Conservation (phyloP, 2,888 invertebrate genomes). For the Habrosyne pyritoides region DNA sequence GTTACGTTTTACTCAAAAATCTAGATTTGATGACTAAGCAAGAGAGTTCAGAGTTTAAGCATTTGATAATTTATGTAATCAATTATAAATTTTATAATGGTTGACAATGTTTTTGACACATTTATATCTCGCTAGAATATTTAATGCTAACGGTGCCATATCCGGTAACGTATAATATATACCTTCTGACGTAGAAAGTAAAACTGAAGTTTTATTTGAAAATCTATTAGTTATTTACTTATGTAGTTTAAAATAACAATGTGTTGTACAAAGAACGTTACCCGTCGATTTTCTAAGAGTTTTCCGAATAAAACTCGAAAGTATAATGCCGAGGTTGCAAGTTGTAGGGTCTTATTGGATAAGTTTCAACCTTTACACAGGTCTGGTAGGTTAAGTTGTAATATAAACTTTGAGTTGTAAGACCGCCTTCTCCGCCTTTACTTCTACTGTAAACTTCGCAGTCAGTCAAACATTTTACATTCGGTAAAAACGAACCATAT, state of each 20-base stretch:
- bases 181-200: too few species aligned
- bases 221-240: too few species aligned
- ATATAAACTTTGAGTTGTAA: conserved; percentile 69
- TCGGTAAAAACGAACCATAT: not conserved
- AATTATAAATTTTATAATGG: too few species aligned
- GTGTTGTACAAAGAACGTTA: conserved; percentile 11
- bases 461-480: conserved; percentile 22
- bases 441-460: conserved; percentile 29
- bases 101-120: too few species aligned
- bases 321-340: conserved; percentile 42
- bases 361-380: conserved; percentile 68
- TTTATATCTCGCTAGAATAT: too few species aligned
- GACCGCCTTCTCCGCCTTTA: conserved; percentile 46
- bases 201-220: too few species aligned
- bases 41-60: too few species aligned
- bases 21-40: too few species aligned
- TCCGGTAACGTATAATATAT: too few species aligned
- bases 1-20: too few species aligned
- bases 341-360: conserved; percentile 69
- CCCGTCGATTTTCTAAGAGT: conserved; percentile 35
- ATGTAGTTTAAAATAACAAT: not conserved
- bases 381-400: conserved; percentile 65
- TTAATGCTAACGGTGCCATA: too few species aligned
- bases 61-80: too few species aligned
- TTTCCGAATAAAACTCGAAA: conserved; percentile 48